A percentile compares a stretch with the other conserved stretches of the same genome.
These are phyloP conservation scores for Genyomyrus donnyi DNA, from an alignment of 2,113 vertebrate species.

Conservation along the genomic window DNA sequence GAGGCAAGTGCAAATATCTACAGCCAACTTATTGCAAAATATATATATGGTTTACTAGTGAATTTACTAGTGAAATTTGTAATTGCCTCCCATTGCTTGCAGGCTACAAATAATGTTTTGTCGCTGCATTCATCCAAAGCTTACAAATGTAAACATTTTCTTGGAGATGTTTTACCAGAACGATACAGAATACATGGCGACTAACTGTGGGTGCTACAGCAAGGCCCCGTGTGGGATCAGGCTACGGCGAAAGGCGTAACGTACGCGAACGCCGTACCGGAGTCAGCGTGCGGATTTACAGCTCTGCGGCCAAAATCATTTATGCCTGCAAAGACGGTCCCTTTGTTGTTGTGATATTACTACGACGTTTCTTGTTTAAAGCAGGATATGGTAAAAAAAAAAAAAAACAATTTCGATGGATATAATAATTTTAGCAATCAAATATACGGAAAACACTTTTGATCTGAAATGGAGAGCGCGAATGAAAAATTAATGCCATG, in stretches of 20 bases:
- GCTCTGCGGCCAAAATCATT: neutral
- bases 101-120: neutral
- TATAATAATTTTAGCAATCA: neutral
- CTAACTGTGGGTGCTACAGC: neutral
- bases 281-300: neutral
- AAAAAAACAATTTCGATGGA: neutral
- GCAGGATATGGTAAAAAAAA: neutral
- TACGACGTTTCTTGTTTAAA: neutral
- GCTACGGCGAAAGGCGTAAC: neutral
- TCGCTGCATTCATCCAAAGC: neutral
- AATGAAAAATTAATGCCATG: neutral
- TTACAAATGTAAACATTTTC: neutral
- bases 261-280: neutral
- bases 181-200: neutral
- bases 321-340: neutral
- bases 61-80: neutral
- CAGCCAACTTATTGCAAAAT: neutral
- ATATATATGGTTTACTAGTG: neutral
- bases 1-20: neutral
- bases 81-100: neutral
- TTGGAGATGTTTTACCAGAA: neutral
- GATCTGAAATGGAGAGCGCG: neutral
- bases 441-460: neutral
- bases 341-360: neutral
- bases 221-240: neutral